These are phyloP conservation scores for Antechinus stuartii DNA, from an alignment of 2,113 vertebrate species.

Conservation along the genomic window DNA sequence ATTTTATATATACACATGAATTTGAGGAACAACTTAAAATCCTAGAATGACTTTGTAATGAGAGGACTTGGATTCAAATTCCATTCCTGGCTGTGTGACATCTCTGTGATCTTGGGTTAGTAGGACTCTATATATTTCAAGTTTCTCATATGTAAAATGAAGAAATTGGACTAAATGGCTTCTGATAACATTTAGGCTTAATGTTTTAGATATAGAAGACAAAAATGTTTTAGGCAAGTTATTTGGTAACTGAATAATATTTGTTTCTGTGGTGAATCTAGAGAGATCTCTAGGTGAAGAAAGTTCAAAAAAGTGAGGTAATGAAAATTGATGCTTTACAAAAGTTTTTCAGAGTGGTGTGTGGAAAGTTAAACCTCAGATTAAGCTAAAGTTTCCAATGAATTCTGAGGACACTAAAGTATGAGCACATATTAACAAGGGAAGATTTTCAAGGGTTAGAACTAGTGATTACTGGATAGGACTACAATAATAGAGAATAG, in stretches of 20 bases:
- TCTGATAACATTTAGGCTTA: background rate
- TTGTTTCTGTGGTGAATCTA: background rate
- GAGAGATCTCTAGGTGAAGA: background rate
- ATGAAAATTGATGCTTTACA: background rate
- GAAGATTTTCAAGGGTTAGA: background rate
- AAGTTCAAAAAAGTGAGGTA: background rate
- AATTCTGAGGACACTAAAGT: background rate
- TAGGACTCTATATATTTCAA: background rate
- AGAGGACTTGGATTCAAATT: background rate
- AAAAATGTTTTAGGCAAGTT: background rate
- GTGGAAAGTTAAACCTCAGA: background rate
- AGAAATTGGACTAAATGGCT: background rate
- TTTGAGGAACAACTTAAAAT: background rate
- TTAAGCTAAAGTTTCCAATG: background rate
- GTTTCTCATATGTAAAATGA: background rate
- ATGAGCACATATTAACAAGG: background rate
- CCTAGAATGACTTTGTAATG: background rate
- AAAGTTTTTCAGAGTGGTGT: background rate
- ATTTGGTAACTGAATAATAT: background rate
- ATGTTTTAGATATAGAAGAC: background rate
- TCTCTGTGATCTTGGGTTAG: background rate
- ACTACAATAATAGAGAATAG: background rate
- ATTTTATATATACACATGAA: background rate
- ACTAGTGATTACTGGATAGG: background rate
- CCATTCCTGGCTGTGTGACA: background rate